Conservation (phyloP, 2,797 vertebrate species). For the Propithecus deckenii region DNA sequence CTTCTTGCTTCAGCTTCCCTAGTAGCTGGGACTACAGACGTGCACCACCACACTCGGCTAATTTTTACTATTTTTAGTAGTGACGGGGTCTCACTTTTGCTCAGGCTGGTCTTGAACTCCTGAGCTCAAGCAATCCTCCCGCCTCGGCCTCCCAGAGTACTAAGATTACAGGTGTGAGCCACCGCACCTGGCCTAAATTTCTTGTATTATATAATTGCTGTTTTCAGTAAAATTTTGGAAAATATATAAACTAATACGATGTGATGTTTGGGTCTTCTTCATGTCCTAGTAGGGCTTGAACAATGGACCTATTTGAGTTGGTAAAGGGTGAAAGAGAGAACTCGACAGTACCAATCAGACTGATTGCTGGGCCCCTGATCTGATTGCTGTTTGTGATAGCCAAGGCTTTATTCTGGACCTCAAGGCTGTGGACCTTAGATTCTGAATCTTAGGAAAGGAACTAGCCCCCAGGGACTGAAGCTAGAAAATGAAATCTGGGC, state of each 20-base stretch:
- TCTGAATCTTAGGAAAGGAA: constrained; percentile 23
- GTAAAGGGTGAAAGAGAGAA: constrained; percentile 16
- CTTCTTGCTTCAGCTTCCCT: no score
- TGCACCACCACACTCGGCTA: no score
- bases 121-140: no score
- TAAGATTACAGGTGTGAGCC: no score
- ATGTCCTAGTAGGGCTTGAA: background rate
- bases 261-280: background rate
- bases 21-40: no score
- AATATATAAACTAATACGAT: background rate
- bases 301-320: background rate
- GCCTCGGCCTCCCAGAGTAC: no score
- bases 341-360: background rate
- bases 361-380: background rate
- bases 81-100: no score
- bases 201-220: background rate
- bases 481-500: background rate
- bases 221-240: constrained; percentile 16
- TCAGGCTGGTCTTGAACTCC: no score
- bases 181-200: background rate
- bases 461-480: background rate
- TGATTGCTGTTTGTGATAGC: background rate
- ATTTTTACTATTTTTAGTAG: no score
- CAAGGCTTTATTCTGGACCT: background rate
- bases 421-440: background rate